Conservation (phyloP, 2,797 vertebrate species). For the Saxicola maurus region DNA sequence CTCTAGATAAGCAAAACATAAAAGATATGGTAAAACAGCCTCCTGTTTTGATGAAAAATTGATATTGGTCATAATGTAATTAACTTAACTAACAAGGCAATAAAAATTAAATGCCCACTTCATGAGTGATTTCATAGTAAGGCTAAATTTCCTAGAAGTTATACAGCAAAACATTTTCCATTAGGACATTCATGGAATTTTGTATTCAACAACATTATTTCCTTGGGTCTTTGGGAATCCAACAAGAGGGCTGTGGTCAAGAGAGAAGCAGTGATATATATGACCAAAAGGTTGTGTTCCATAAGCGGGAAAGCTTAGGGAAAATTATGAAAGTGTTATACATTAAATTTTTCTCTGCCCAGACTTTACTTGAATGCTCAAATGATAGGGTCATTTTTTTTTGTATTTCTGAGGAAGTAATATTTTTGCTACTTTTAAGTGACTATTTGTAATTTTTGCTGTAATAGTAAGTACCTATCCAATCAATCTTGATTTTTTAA, state of each 20-base stretch:
- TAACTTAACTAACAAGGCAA: constrained; percentile 7
- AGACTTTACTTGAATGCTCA: background rate
- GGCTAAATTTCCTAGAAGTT: background rate
- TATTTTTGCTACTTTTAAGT: background rate
- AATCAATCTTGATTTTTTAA: background rate
- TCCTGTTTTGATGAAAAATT: constrained; percentile 32
- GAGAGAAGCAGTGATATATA: background rate
- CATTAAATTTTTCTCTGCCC: background rate
- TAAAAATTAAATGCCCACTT: constrained; percentile 9
- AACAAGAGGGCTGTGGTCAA: background rate
- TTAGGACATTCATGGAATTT: background rate
- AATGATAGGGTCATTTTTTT: background rate
- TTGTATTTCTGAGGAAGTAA: background rate
- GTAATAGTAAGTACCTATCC: background rate
- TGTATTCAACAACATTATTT: background rate
- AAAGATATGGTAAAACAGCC: background rate
- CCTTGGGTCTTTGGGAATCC: background rate
- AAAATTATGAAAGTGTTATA: background rate
- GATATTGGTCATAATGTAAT: background rate
- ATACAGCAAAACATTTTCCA: background rate
- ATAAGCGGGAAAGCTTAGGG: background rate
- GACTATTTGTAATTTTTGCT: background rate
- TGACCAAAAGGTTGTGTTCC: background rate
- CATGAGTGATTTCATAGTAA: background rate
- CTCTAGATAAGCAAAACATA: background rate